Percentiles rank a stretch among this genome's conserved stretches.
Evolutionary conservation across 2,113 vertebrate genomes (phyloP).

Genomic region (Chamaea fasciata): DNA sequence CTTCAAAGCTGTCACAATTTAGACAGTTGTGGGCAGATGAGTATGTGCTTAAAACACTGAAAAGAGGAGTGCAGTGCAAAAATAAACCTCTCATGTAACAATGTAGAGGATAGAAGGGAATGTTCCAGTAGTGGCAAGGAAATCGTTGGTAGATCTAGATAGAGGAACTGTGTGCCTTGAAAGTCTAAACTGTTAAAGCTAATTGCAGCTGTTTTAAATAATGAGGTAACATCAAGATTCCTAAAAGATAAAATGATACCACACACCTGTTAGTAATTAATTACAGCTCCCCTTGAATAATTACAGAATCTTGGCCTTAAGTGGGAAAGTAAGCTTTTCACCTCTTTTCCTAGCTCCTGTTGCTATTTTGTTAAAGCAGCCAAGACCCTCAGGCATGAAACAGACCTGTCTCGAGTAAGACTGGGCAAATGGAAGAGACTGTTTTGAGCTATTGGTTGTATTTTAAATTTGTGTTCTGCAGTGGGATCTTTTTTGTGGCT

Average conservation of each 20-base stretch:
- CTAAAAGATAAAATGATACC: not conserved
- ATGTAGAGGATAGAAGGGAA: not conserved
- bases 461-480: not conserved
- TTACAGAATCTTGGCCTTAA: not conserved
- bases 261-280: not conserved
- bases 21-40: not conserved
- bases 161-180: not conserved
- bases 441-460: not conserved
- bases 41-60: not conserved
- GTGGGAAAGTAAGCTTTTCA: not conserved
- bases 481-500: not conserved
- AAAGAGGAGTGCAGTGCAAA: not conserved
- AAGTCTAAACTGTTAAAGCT: not conserved
- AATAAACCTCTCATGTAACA: not conserved
- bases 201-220: not conserved
- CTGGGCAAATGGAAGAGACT: not conserved
- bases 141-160: not conserved
- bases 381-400: not conserved
- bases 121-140: not conserved
- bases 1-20: not conserved
- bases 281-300: not conserved
- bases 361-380: not conserved
- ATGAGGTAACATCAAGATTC: not conserved
- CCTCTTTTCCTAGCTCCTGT: not conserved
- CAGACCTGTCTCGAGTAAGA: not conserved